Evolutionary conservation across 1,140 invertebrate genomes (phyloP).

Genomic region (Dendroctonus valens): DNA sequence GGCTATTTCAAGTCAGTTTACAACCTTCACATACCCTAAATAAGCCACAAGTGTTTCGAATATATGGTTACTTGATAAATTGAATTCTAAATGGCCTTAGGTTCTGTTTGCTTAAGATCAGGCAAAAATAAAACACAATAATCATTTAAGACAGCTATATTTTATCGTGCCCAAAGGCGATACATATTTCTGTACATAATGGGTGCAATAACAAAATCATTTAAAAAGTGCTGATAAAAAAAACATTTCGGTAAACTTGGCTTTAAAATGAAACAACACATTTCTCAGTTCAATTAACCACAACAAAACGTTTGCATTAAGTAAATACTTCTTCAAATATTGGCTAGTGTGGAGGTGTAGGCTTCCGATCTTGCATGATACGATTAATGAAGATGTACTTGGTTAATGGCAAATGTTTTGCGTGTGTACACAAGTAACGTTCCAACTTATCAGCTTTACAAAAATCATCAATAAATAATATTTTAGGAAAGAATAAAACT

Average conservation of each 20-base stretch:
- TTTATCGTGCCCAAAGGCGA: constrained; percentile 49
- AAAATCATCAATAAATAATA: not conserved
- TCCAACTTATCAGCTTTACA: constrained; percentile 1
- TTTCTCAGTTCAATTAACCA: not conserved
- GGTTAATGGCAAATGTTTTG: too few species aligned
- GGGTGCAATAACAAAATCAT: constrained; percentile 49
- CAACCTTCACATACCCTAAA: too few species aligned
- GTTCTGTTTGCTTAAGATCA: too few species aligned
- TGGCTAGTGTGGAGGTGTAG: too few species aligned
- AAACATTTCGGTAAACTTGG: constrained; percentile 10
- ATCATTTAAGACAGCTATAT: constrained; percentile 47
- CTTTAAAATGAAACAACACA: not conserved
- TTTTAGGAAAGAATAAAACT: constrained; percentile 18
- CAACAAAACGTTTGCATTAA: too few species aligned
- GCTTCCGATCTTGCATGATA: too few species aligned
- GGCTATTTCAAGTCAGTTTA: too few species aligned
- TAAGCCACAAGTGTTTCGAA: too few species aligned
- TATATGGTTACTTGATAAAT: too few species aligned
- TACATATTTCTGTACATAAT: constrained; percentile 49
- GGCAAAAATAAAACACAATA: constrained; percentile 11
- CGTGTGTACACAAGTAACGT: not conserved
- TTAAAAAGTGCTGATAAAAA: constrained; percentile 36
- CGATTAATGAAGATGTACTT: too few species aligned
- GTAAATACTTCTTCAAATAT: too few species aligned
- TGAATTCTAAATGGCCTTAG: too few species aligned